Base-by-base conservation (phyloP, 2,888 invertebrate species). In the Agrenia bidenticulata region DNA sequence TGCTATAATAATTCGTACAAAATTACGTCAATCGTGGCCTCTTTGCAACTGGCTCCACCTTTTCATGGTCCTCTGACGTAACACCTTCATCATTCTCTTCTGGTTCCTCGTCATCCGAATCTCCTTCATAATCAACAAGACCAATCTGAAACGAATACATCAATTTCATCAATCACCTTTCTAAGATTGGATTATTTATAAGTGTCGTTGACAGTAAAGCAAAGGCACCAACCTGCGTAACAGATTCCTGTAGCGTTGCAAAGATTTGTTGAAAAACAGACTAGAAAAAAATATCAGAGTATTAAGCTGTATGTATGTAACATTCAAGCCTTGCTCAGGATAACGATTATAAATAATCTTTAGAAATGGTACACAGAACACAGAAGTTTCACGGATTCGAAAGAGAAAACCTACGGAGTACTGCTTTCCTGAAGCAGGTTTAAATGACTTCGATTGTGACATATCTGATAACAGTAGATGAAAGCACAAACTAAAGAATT, bases 61-160 rank as follows among this genome's bases (percentile, higher is more conserved):
- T 75, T 54, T 77, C 77, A 50, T 63, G 61, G 64, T 69, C 69
- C 15, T 66, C 69, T 4, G 45, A n/a, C 27, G 41, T 23, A 13
- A 54, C 58, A 17, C 50, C 61, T 24, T 66, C 69, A 17, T 66
- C 69, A 26, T 64, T 63, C 56, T 69, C 69, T 59, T 69, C 77
- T 26, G 67, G 51, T 27, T 78, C 78, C 39, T 77, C 77, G 55
- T 96, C 96, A 78, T 97, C 96, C 0, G 95, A 96, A 82, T 97
- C 96, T 64, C 93, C 96, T 80, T 97, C 96, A 79, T 97, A 97
- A 81, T 97, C 97, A 71, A 97, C 97, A 78, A 97, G 85, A 76
- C 94, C 92, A 64, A 81, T 79, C 92, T 92, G 80, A 26, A 78
- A 80, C 63, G 72, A 63, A 72, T 63, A 24, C 27, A 27, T 32